phyloP scores from a whole-genome alignment of 2,888 invertebrate genomes.

The Patella depressa region DNA sequence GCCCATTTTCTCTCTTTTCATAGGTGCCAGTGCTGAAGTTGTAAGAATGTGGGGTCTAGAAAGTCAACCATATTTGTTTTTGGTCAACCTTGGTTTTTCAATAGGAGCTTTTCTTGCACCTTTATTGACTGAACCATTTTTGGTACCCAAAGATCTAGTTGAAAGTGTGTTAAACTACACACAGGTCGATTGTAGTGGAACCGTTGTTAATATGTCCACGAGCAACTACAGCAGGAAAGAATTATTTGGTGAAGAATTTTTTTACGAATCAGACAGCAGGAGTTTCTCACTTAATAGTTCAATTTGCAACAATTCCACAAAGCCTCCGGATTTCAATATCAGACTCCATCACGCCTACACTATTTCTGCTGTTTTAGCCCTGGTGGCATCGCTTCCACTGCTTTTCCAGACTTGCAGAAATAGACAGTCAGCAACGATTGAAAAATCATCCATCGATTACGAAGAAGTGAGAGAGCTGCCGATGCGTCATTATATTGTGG shows the following conservation, averaged over 20 bases:
- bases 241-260: no score
- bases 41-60: not conserved
- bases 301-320: not conserved
- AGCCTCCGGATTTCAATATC: not conserved
- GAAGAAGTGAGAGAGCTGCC: not conserved
- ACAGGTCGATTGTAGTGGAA: no score
- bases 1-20: no score
- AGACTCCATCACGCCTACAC: not conserved
- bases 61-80: not conserved
- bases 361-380: not conserved
- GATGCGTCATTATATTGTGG: not conserved
- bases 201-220: no score
- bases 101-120: not conserved
- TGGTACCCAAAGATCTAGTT: not conserved
- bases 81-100: not conserved
- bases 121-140: not conserved
- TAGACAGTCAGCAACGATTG: not conserved
- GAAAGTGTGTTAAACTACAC: no score
- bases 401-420: not conserved
- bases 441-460: not conserved
- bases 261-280: no score
- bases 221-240: no score
- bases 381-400: not conserved
- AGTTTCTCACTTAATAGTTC: not conserved
- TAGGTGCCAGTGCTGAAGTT: not conserved